Evolutionary conservation across 2,797 vertebrate genomes (phyloP).

Genomic region (Remorina albescens): DNA sequence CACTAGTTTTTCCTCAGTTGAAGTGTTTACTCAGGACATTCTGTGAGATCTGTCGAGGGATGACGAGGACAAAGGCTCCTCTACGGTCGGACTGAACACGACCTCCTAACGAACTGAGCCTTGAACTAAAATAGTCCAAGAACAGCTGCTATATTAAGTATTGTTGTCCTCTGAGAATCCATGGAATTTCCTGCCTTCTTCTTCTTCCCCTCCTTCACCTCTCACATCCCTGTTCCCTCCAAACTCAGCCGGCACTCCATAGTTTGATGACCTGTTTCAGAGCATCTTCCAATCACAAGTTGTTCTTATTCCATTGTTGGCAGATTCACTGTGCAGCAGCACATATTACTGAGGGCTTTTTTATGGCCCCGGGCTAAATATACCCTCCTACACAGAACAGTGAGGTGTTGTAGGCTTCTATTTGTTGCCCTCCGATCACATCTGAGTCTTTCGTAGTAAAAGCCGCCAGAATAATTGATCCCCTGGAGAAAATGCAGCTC

Average conservation of each 20-base stretch:
- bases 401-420: not conserved
- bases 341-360: not conserved
- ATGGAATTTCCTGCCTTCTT: not conserved
- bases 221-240: not conserved
- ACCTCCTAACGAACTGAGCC: not conserved
- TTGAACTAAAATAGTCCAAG: not conserved
- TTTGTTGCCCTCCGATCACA: conserved; percentile 3
- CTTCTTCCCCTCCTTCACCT: not conserved
- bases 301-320: not conserved
- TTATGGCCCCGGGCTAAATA: not conserved
- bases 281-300: not conserved
- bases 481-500: conserved; percentile 2
- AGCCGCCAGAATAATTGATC: conserved; percentile 31
- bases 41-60: not conserved
- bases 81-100: not conserved
- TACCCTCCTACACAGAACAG: not conserved
- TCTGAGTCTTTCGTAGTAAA: not conserved
- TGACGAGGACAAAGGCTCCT: not conserved
- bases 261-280: conserved; percentile 1
- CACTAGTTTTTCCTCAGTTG: too few species aligned
- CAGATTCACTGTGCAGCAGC: not conserved
- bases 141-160: not conserved
- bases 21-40: not conserved
- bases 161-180: not conserved
- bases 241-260: not conserved